Base-by-base conservation (phyloP, 37 sponge, comb jelly and placozoan species). In the Bolinopsis microptera region DNA sequence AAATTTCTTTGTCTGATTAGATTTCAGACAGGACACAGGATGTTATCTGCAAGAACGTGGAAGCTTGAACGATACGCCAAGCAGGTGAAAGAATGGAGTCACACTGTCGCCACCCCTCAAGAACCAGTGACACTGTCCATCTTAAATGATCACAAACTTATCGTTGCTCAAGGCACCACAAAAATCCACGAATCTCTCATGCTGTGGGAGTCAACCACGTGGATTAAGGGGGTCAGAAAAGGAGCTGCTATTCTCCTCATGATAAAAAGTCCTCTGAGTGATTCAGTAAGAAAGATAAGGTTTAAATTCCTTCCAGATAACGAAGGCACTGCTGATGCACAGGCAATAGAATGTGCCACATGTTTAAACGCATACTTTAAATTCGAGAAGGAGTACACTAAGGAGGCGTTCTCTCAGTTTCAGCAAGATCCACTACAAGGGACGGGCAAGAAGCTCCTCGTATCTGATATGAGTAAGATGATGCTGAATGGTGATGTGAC, bases 241-340 rank as follows among this genome's bases (percentile, higher is more conserved):
- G 96, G 98, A 21, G 96, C 95, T 93, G 96, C 96, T 69, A 69
- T 96, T 37, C 93, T 97, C 23, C 95, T 97, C 77, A 95, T 97
- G 82, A 94, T 93, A 88, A 94, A 83, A 76, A 41, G 61, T n/a
- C 90, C 90, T 23, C 90, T 86, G 3, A 41, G 61, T 26, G 90
- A 86, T 86, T 23, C 41, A 28, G 48, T 86, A 18, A 38, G 90
- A 25, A 86, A 86, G 36, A 34, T 86, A 16, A 13, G 90, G n/a
- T 86, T 86, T 25, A 86, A 86, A 40, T 86, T 86, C 90, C 61
- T 86, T 28, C 36, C 90, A 5, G 90, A 41, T 24, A 38, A 3
- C 0, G 90, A 38, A 25, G 13, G 34, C 34, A 40, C 90, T 23
- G 90, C 90, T n/a, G 90, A 86, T 9, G 27, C 38, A 23, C 90